These are phyloP conservation scores for Pachyrhynchus sulphureomaculatus DNA, from an alignment of 1,140 invertebrate species.

Conservation along the genomic window DNA sequence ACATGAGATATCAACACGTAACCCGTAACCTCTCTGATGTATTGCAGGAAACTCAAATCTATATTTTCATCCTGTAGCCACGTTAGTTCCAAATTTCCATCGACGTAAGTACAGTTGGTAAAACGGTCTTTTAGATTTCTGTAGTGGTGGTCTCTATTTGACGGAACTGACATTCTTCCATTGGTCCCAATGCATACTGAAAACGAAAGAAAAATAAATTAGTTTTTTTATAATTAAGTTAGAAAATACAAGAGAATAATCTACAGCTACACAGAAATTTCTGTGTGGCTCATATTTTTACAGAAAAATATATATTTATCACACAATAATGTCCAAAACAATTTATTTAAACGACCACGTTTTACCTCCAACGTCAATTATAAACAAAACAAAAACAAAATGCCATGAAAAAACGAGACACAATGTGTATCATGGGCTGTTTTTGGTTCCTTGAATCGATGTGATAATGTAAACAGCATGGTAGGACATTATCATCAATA, in stretches of 20 bases:
- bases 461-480: slow-evolving; percentile 28
- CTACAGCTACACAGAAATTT: too few species aligned
- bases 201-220: slow-evolving; percentile 55
- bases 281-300: too few species aligned
- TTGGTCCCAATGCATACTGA: slow-evolving; percentile 94
- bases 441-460: slow-evolving; percentile 29
- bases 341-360: slow-evolving; percentile 18
- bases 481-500: slow-evolving; percentile 27
- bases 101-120: slow-evolving; percentile 96
- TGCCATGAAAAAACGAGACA: slow-evolving; percentile 5
- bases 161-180: slow-evolving; percentile 88
- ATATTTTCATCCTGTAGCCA: slow-evolving; percentile 84
- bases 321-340: background rate
- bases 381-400: background rate
- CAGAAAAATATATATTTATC: too few species aligned
- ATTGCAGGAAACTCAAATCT: slow-evolving; percentile 90
- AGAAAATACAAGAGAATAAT: too few species aligned
- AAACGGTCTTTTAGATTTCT: slow-evolving; percentile 87
- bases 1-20: slow-evolving; percentile 95
- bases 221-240: background rate
- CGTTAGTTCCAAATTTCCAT: slow-evolving; percentile 94
- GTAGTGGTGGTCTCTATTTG: slow-evolving; percentile 89
- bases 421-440: slow-evolving; percentile 27
- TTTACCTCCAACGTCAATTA: background rate
- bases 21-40: slow-evolving; percentile 93